Base-by-base conservation (phyloP, 2,888 invertebrate species). In the Zygothrica quintamaculata region DNA sequence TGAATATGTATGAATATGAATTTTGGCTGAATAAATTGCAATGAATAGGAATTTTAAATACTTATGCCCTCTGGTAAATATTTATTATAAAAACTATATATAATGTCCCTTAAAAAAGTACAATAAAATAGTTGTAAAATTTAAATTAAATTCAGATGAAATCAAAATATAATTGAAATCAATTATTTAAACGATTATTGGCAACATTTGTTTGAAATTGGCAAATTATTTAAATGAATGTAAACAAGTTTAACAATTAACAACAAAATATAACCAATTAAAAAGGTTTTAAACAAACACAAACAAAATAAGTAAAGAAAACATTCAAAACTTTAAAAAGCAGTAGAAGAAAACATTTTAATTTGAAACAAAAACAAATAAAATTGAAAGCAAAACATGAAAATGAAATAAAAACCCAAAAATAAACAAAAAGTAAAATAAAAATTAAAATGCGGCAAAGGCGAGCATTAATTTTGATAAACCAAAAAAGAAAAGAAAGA, bases 201-300 rank as follows among this genome's bases (percentile, higher is more conserved):
- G 13, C 37, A 62, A 61, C 47, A 60, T 51, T 66, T 77, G 59
- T 75, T 70, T 22, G 70, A 55, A 75, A 52, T 81, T 70, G 70
- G 53, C 65, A 60, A 73, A 73, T 77, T 72, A 65, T 61, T 68
- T 77, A 31, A 79, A 72, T 64, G 61, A 79, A 66, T 37, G 56
- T 47, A 76, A 82, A 74, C 65, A 76, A 47, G 12, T 44, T 34
- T 39, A n/a, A 16, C 29, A 13, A 25, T 46, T 33, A 44, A 11
- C 52, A 36, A 22, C 18, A 25, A 55, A 46, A 55, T 15, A 25
- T 25, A 39, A 57, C 60, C 79, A 80, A 82, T 80, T 79, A 74
- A 80, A 77, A n/a, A 73, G 56, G 42, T 43, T 50, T 47, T 42
- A 47, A 16, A 34, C 46, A 46, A 46, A 34, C n/a, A 33, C 18